These are phyloP conservation scores for Nixonia krombeini DNA, from an alignment of 1,140 invertebrate genomes.

Conservation along the genomic window DNA sequence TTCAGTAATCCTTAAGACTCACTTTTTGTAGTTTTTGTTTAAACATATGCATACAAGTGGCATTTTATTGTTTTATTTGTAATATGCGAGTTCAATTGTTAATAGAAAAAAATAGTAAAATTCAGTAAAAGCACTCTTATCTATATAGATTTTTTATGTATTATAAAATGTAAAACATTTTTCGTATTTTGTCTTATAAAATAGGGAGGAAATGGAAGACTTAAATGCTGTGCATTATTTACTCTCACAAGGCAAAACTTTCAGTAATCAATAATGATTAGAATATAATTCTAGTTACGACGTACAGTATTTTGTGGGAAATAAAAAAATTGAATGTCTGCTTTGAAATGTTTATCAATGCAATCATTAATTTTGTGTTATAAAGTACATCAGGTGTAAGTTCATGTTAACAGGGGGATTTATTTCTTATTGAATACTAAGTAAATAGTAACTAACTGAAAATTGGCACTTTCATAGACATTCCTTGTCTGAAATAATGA, in stretches of 20 bases:
- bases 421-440: too few species aligned
- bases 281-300: too few species aligned
- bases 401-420: too few species aligned
- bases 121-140: constrained; percentile 10
- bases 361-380: too few species aligned
- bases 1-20: too few species aligned
- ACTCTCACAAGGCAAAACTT: constrained; percentile 39
- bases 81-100: constrained; percentile 24
- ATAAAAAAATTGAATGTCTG: not conserved
- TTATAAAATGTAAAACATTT: constrained; percentile 40
- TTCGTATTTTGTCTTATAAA: constrained; percentile 27
- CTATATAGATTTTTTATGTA: constrained; percentile 34
- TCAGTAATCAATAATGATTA: too few species aligned
- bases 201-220: constrained; percentile 33
- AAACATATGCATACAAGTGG: too few species aligned
- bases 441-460: too few species aligned
- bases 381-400: too few species aligned
- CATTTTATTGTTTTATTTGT: too few species aligned
- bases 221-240: constrained; percentile 48
- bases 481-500: not conserved
- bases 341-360: not conserved
- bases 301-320: too few species aligned
- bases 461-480: not conserved
- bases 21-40: too few species aligned
- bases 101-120: constrained; percentile 25